These are phyloP conservation scores for Brachyptera putata DNA, from an alignment of 2,888 invertebrate genomes.

Conservation along the genomic window DNA sequence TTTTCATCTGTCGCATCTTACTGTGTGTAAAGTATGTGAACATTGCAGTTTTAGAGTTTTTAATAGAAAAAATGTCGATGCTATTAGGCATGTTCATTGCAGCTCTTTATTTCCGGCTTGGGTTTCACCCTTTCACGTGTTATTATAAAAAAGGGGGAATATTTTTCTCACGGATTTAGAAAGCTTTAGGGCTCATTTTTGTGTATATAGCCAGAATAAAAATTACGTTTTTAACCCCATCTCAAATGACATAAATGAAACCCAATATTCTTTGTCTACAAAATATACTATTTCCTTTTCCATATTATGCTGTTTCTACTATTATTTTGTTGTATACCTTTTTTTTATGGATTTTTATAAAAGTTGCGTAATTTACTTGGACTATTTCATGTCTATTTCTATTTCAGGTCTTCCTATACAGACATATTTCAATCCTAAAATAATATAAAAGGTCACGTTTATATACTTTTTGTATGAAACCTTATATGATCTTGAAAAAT, in stretches of 20 bases:
- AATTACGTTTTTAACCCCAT: slow-evolving; percentile 1
- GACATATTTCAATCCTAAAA: background rate
- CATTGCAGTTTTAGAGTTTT: no score
- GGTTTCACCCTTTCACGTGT: slow-evolving; percentile 27
- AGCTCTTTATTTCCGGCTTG: slow-evolving; percentile 27
- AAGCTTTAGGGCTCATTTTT: slow-evolving; percentile 4
- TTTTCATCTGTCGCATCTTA: no score
- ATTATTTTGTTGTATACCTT: background rate
- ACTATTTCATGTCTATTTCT: no score
- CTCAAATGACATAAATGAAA: background rate
- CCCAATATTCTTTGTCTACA: slow-evolving; percentile 1
- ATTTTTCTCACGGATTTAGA: slow-evolving; percentile 13
- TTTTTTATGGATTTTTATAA: no score
- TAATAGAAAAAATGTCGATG: no score
- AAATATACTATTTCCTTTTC: background rate
- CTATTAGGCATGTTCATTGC: background rate
- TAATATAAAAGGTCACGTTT: background rate
- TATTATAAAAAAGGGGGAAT: slow-evolving; percentile 10
- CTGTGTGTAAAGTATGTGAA: no score
- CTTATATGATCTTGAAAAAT: no score
- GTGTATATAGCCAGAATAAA: background rate
- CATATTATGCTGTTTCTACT: background rate
- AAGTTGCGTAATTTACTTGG: no score
- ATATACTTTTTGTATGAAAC: slow-evolving; percentile 23
- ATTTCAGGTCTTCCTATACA: no score